These are phyloP conservation scores for Drosophila orena DNA, from an alignment of 1,140 invertebrate genomes.

Conservation along the genomic window DNA sequence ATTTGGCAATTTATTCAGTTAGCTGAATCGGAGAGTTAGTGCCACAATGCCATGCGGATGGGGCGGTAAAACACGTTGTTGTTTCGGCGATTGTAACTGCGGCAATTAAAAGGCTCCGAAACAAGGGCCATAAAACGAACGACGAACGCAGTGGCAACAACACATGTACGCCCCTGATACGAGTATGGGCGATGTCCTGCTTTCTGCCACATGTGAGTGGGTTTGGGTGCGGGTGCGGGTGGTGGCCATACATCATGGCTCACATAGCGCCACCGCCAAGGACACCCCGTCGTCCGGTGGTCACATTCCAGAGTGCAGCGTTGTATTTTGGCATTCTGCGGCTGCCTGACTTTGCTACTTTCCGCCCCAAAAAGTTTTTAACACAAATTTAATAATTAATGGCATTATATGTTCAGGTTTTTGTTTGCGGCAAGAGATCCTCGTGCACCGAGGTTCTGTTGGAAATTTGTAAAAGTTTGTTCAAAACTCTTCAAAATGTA, in stretches of 20 bases:
- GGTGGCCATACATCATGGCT: conserved; percentile 67
- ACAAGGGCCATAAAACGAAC: conserved; percentile 67
- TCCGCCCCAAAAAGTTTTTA: conserved; percentile 59
- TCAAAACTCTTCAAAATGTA: no score
- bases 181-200: conserved; percentile 31
- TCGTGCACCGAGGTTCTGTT: not conserved
- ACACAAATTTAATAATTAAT: conserved; percentile 74
- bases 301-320: conserved; percentile 40
- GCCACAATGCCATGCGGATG: not conserved
- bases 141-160: conserved; percentile 45
- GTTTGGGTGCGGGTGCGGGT: conserved; percentile 1
- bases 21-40: conserved; percentile 44
- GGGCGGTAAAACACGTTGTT: conserved; percentile 50
- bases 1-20: conserved; percentile 68
- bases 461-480: not conserved
- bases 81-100: conserved; percentile 66
- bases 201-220: conserved; percentile 7
- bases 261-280: conserved; percentile 49
- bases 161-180: conserved; percentile 19
- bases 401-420: conserved; percentile 36
- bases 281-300: conserved; percentile 49
- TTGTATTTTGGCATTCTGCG: conserved; percentile 18
- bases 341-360: conserved; percentile 49
- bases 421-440: not conserved
- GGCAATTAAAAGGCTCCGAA: conserved; percentile 68